Evolutionary conservation across 2,113 vertebrate species (phyloP), one percentile per base, ranked within the genome.

Genomic region (Camelus bactrianus): DNA sequence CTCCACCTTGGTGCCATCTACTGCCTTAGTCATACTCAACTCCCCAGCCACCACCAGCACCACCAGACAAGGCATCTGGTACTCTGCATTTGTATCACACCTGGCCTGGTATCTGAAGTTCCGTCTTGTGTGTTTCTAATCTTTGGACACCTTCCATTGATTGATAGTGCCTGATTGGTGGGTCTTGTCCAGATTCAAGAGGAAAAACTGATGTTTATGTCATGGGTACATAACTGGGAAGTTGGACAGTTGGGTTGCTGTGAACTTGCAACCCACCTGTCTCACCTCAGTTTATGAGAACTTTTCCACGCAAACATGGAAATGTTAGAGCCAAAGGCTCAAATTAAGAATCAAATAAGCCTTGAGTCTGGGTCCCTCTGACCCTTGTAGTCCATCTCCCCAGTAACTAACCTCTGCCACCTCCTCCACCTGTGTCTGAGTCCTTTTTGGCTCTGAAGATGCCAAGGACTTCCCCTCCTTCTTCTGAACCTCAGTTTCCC

Each of bases 61-160:
- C 60, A 38, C 4, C 42, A 76, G 32, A 52, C 16, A 46, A 89
- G 50, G 26, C 4, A 50, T 20, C 64, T 80, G 16, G 4, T 30
- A 60, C 17, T 52, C 67, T 48, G 22, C 1, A 0, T 26, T n/a
- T 46, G 1, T 4, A 26, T 8, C 50, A 38, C 16, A 28, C 4
- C 16, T 62, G 19, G 1, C 13, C 24, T 79, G 54, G 54, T 50
- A 60, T 10, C 67, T 13, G 11, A 69, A 69, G 7, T 65, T 76
- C 69, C 35, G 28, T 54, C 67, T 35, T 9, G 8, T 32, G 64
- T 32, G 3, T 85, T 35, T 65, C 26, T 64, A 70, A 64, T 64
- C 32, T 56, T 35, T 17, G 22, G 64, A 52, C 28, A 64, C 24
- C 28, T 19, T 52, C 4, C 26, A 5, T 20, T 48, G 35, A 22